These are phyloP conservation scores for Spatulosminthurus flaviceps DNA, from an alignment of 2,888 invertebrate species.

Conservation along the genomic window DNA sequence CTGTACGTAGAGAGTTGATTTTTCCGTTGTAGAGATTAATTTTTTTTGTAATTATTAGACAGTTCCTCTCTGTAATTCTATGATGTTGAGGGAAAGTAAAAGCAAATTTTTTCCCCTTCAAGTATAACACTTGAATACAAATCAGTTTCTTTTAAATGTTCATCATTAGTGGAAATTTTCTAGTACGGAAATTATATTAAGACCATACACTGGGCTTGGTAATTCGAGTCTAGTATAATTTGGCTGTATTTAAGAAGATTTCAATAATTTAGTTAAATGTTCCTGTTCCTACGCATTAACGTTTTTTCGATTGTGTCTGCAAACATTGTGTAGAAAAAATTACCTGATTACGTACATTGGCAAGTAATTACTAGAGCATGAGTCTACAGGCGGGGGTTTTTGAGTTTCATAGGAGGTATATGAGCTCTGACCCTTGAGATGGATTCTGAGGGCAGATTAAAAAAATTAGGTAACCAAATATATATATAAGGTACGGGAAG, in stretches of 20 bases:
- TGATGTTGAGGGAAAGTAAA: background rate
- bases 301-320: too few species aligned
- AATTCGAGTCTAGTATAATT: too few species aligned
- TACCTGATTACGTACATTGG: background rate
- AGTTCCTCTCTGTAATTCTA: background rate
- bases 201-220: background rate
- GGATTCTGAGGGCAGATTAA: background rate
- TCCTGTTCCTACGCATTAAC: too few species aligned
- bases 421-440: background rate
- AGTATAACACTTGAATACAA: background rate
- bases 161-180: conserved; percentile 2
- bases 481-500: too few species aligned
- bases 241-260: too few species aligned
- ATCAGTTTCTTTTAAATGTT: background rate
- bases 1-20: too few species aligned
- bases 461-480: conserved; percentile 18
- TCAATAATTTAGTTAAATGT: too few species aligned
- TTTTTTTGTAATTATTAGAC: conserved; percentile 8
- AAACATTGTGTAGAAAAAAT: too few species aligned
- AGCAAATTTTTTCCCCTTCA: background rate
- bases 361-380: background rate
- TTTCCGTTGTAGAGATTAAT: background rate
- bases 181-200: background rate
- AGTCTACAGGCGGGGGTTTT: background rate
- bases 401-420: background rate